phyloP scores from a whole-genome alignment of 2,113 vertebrate species.

The Salvelinus sp. region DNA sequence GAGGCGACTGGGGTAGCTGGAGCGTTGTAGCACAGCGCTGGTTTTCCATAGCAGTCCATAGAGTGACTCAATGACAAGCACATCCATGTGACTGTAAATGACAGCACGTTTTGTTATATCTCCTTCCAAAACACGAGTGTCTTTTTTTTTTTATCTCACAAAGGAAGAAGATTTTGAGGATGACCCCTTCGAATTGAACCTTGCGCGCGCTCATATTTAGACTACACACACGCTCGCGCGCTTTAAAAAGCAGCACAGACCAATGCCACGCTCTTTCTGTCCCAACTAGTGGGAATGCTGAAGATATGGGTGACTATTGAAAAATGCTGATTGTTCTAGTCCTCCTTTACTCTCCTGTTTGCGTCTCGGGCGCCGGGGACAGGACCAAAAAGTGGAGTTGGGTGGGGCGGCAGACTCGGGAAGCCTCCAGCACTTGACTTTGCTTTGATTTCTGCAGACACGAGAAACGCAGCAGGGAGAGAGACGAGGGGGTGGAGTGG shows the following conservation, averaged over 20 bases:
- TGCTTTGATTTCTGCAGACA: constrained; percentile 58
- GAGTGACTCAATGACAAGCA: neutral
- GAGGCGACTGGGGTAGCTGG: neutral
- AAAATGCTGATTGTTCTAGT: neutral
- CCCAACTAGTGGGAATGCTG: neutral
- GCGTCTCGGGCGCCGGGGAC: constrained; percentile 67
- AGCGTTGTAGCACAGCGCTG: constrained; percentile 12
- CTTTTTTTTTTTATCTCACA: neutral
- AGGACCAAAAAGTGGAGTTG: neutral
- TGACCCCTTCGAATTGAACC: neutral
- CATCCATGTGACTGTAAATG: too few species aligned
- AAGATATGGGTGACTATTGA: neutral
- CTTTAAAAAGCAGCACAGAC: neutral
- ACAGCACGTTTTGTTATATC: neutral
- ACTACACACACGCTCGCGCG: neutral
- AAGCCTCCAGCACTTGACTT: constrained; percentile 65
- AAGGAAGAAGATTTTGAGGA: neutral
- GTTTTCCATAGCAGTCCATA: constrained; percentile 15
- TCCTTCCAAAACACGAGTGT: neutral
- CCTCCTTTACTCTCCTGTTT: constrained; percentile 61
- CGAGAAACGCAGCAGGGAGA: constrained; percentile 23
- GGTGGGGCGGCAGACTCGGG: constrained; percentile 4
- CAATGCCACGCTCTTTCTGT: neutral
- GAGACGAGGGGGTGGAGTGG: constrained; percentile 45
- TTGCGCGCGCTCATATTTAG: neutral